Conservation (phyloP, 2,113 vertebrate genomes). For the Hippopotamus amphibius region DNA sequence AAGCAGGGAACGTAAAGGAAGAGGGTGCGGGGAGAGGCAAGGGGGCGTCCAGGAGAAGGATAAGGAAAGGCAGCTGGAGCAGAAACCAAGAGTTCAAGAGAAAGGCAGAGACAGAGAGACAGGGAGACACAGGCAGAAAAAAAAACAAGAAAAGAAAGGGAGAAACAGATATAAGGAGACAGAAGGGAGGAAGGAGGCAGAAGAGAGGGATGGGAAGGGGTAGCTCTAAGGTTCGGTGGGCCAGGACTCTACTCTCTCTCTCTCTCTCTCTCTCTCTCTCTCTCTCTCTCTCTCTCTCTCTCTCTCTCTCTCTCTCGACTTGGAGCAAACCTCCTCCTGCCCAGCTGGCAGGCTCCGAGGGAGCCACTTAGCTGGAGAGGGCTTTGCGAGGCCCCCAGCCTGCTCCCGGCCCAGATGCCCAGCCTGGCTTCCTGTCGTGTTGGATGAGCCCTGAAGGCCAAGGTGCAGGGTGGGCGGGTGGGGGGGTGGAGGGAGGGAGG, state of each 20-base stretch:
- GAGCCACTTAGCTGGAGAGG: neutral
- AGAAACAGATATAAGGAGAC: too few relatives aligned
- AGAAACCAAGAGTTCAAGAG: slow-evolving; percentile 2
- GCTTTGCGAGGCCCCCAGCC: neutral
- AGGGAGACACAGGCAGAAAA: neutral
- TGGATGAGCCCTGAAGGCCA: neutral
- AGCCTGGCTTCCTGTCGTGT: slow-evolving; percentile 25
- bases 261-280: too few relatives aligned
- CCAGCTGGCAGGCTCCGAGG: neutral
- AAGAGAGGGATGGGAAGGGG: neutral
- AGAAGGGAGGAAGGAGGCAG: neutral
- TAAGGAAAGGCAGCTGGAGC: neutral
- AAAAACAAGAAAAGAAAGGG: neutral
- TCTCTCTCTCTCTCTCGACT: too few relatives aligned
- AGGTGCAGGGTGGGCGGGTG: neutral
- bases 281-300: too few relatives aligned
- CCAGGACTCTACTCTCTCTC: neutral
- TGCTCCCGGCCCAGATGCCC: neutral
- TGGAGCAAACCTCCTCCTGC: neutral
- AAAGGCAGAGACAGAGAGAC: too few relatives aligned
- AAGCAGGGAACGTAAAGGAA: neutral
- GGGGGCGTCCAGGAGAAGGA: neutral
- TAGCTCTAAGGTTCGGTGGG: neutral
- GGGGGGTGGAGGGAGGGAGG: neutral
- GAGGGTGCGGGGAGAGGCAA: neutral